Conservation (phyloP, 2,797 vertebrate species). For the Pteronotus mesoamericanus region DNA sequence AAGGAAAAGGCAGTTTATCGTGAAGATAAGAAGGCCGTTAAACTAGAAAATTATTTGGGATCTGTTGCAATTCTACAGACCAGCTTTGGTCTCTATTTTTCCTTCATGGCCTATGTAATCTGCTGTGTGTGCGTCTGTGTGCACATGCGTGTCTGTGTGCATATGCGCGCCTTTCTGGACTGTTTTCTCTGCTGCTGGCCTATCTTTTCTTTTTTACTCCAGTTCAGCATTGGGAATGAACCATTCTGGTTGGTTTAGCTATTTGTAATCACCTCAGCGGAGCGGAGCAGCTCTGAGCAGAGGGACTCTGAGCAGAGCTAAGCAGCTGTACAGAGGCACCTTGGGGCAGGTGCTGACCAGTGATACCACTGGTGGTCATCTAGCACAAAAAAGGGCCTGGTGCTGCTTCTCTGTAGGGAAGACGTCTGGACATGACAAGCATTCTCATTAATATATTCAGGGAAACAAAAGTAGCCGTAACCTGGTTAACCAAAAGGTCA, state of each 20-base stretch:
- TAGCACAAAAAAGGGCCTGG: not conserved
- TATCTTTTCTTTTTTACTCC: not conserved
- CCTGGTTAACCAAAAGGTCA: constrained; percentile 14
- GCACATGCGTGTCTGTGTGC: not conserved
- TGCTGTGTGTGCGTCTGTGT: not conserved
- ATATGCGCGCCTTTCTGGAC: not conserved
- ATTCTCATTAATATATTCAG: not conserved
- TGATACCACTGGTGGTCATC: not conserved
- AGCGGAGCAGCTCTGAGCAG: not conserved
- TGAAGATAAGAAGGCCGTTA: not conserved
- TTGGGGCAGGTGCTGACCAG: not conserved
- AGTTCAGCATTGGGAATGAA: not conserved
- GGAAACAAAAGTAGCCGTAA: not conserved
- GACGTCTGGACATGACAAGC: not conserved
- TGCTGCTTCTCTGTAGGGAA: not conserved
- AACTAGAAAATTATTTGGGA: not conserved
- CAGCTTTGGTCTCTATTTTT: not conserved
- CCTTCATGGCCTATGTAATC: not conserved
- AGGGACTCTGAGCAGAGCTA: not conserved
- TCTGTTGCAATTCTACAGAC: not conserved
- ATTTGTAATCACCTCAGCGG: not conserved
- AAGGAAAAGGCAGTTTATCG: not conserved
- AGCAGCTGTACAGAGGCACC: not conserved
- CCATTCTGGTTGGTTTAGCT: not conserved
- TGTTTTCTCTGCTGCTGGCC: not conserved